These are phyloP conservation scores for Anseranas semipalmata DNA, from an alignment of 2,113 vertebrate species.

Conservation along the genomic window DNA sequence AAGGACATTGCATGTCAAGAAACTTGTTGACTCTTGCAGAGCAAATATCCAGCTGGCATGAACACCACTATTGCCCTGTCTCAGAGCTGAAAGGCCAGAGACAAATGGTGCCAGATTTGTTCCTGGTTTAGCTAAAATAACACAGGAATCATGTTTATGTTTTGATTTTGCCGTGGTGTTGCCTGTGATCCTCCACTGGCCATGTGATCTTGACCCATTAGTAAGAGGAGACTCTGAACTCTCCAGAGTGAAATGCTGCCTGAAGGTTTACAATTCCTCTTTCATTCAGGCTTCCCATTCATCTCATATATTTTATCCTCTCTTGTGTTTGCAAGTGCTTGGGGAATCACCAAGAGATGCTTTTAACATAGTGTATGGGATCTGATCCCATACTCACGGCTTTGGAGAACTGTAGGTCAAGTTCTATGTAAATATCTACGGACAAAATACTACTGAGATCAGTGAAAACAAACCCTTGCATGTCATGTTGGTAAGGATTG, in stretches of 20 bases:
- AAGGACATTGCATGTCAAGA: slow-evolving; percentile 54
- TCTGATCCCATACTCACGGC: background rate
- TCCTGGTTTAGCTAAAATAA: slow-evolving; percentile 33
- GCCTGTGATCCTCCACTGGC: background rate
- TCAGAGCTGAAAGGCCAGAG: slow-evolving; percentile 50
- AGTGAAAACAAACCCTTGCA: background rate
- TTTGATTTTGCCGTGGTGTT: background rate
- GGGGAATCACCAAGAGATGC: slow-evolving; percentile 1
- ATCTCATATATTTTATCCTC: slow-evolving; percentile 40
- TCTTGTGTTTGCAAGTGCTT: slow-evolving; percentile 19
- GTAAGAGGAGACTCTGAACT: background rate
- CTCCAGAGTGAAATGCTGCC: slow-evolving; percentile 4
- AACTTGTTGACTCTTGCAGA: slow-evolving; percentile 65
- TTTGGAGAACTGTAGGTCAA: background rate
- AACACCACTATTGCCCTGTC: slow-evolving; percentile 2
- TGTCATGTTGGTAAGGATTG: background rate
- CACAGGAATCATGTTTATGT: slow-evolving; percentile 7
- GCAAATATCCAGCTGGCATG: slow-evolving; percentile 57
- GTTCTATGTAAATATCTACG: background rate
- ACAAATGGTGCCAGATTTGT: slow-evolving; percentile 40
- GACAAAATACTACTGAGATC: background rate
- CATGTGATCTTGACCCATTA: background rate
- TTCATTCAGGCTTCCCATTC: slow-evolving; percentile 57
- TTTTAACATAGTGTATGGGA: background rate
- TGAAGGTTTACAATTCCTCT: slow-evolving; percentile 9